Percentiles rank a stretch among this genome's conserved stretches.
These are phyloP conservation scores for Lampropteryx suffumata DNA, from an alignment of 2,888 invertebrate species.

Conservation along the genomic window DNA sequence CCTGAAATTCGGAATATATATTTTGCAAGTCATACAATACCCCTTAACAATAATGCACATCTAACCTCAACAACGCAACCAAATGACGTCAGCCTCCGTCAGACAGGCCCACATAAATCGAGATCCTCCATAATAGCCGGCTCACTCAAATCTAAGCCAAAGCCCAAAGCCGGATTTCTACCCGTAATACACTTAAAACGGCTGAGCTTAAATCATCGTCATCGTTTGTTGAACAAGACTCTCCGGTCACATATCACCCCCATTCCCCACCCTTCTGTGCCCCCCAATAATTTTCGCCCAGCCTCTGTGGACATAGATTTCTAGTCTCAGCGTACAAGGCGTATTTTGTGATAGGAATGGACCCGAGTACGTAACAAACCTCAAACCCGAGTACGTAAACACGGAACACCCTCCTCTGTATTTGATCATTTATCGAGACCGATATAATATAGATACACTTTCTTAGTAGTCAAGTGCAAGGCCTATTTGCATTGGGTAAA, in stretches of 20 bases:
- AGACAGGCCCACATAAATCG: conserved; percentile 72
- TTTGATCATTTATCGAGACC: conserved; percentile 50
- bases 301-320: conserved; percentile 73
- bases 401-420: conserved; percentile 51
- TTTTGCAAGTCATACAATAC: too few species aligned
- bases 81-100: conserved; percentile 39
- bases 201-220: conserved; percentile 82
- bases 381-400: conserved; percentile 55
- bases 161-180: conserved; percentile 79
- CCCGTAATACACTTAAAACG: conserved; percentile 82
- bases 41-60: too few species aligned
- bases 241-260: conserved; percentile 81
- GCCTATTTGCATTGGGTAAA: conserved; percentile 2
- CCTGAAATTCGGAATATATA: too few species aligned
- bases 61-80: conserved; percentile 23
- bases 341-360: conserved; percentile 64
- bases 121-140: conserved; percentile 69
- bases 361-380: conserved; percentile 53
- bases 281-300: conserved; percentile 73
- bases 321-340: conserved; percentile 69
- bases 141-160: conserved; percentile 76
- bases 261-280: conserved; percentile 32
- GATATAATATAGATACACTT: conserved; percentile 27
- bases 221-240: conserved; percentile 83
- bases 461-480: conserved; percentile 25